Evolutionary conservation across 2,797 vertebrate species (phyloP), one percentile per base, ranked within the genome.

Genomic region (Bucorvus abyssinicus): DNA sequence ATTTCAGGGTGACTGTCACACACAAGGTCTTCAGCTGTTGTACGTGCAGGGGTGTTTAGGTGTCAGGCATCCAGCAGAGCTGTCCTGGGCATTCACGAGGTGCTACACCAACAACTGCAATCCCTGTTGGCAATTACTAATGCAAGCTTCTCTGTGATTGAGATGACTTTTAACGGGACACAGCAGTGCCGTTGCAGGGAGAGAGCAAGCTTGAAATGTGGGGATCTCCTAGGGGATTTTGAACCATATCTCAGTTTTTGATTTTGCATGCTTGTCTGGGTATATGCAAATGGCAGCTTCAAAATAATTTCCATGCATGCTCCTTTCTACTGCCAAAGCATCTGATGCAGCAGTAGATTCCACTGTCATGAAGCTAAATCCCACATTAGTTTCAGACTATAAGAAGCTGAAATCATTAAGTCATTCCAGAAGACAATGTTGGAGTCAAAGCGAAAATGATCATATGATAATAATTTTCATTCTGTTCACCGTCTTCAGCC

Each of bases 221-320:
- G 73, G 61, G 40, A 53, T 85, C 60, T 94, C 94, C 69, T 26
- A 34, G 34, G 85, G 82, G 85, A 84, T 71, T 90, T 86, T 84
- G 68, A 91, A 80, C 73, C 94, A 50, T 88, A 50, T 75, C 56
- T 87, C 77, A 12, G 63, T 89, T 90, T 94, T 90, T 94, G 90
- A 92, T 73, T 95, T 92, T 80, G 44, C 78, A 77, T 90, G 81
- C 56, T 64, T 90, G 36, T 59, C 86, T 89, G 79, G 45, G 6
- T 83, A n/a, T 52, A 77, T 77, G 71, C 64, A 94, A 89, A 94
- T 89, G 70, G 77, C 84, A 89, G 34, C 49, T 89, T 94, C 81
- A 82, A 40, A 89, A 94, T 94, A 56, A 87, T 84, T 94, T 70
- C 67, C 56, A 10, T 49, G 13, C 2, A 7, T 82, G 36, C 23